These are phyloP conservation scores for Pomacea canaliculata DNA, from an alignment of 2,888 invertebrate genomes.

Conservation along the genomic window DNA sequence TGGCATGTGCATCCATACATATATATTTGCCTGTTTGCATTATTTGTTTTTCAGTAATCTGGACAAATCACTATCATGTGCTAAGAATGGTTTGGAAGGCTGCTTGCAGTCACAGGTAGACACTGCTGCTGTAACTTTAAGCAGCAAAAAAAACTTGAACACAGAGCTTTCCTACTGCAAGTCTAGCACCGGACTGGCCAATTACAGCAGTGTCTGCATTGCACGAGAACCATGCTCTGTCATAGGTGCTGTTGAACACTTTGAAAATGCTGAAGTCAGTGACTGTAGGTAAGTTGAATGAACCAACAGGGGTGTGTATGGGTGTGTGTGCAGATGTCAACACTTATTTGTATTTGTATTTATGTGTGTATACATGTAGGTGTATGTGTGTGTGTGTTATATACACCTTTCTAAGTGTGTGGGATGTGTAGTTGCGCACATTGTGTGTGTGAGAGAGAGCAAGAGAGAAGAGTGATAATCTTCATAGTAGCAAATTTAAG, in stretches of 20 bases:
- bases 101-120: slow-evolving; percentile 9
- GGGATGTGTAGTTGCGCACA: too few species aligned
- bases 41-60: slow-evolving; percentile 16
- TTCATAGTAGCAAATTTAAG: too few species aligned
- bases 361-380: neutral
- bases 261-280: neutral
- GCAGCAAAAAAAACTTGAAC: neutral
- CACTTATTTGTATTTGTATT: neutral
- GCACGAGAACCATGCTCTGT: slow-evolving; percentile 20
- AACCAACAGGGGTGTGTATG: too few species aligned
- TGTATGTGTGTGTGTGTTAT: neutral
- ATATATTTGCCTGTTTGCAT: too few species aligned
- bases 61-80: slow-evolving; percentile 1
- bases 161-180: neutral
- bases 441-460: too few species aligned
- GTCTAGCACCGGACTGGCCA: neutral
- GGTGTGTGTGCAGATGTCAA: neutral
- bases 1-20: too few species aligned
- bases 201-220: slow-evolving; percentile 14
- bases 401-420: neutral
- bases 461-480: too few species aligned
- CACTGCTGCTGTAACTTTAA: neutral
- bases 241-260: neutral
- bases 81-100: slow-evolving; percentile 12
- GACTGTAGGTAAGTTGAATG: slow-evolving; percentile 15